Conservation (phyloP, 2,797 vertebrate genomes). For the Helarctos malayanus region DNA sequence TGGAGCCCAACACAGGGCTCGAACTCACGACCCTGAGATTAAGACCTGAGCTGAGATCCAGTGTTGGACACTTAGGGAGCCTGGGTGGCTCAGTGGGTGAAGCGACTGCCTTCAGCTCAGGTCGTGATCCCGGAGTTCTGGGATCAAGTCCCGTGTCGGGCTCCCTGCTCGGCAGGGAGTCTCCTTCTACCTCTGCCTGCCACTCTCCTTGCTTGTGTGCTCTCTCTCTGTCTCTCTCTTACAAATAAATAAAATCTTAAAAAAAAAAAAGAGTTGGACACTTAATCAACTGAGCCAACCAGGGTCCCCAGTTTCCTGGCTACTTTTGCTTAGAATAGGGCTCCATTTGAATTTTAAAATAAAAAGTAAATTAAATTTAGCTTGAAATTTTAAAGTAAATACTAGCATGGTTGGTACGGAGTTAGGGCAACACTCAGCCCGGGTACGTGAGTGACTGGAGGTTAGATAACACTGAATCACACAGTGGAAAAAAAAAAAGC, state of each 20-base stretch:
- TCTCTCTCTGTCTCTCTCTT: too few species aligned
- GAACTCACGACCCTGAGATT: too few species aligned
- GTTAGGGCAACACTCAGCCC: neutral
- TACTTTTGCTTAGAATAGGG: neutral
- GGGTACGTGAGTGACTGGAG: neutral
- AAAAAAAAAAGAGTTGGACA: too few species aligned
- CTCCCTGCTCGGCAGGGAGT: too few species aligned
- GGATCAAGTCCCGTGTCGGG: too few species aligned
- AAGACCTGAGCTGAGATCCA: too few species aligned
- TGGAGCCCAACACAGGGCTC: too few species aligned
- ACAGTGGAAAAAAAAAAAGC: neutral
- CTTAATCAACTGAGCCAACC: too few species aligned
- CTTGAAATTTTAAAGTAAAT: neutral
- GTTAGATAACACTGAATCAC: neutral
- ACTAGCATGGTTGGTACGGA: neutral
- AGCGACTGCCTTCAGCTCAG: too few species aligned
- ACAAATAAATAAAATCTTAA: too few species aligned
- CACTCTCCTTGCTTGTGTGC: too few species aligned
- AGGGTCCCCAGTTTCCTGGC: neutral
- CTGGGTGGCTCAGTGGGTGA: neutral
- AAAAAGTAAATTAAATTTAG: neutral
- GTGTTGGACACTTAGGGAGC: neutral
- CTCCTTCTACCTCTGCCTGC: too few species aligned
- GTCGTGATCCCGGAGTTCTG: neutral
- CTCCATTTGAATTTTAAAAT: neutral